Evolutionary conservation across 2,797 vertebrate genomes (phyloP), one percentile per base, ranked within the genome.

Genomic region (Lepilemur septentrionalis): DNA sequence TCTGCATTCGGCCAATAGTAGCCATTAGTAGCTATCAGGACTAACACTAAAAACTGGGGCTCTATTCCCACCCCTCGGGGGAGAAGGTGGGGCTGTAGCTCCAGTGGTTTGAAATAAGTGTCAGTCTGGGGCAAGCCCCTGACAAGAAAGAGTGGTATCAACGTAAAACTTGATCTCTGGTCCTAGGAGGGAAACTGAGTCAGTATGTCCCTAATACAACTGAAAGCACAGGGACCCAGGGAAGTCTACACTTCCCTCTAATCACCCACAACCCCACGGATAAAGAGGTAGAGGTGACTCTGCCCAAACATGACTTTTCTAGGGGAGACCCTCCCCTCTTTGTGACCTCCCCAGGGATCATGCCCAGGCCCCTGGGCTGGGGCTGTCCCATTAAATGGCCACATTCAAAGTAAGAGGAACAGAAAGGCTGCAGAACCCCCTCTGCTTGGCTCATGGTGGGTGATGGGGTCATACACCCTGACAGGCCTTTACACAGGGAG

Each of bases 401-500:
- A 83, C 65, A 63, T 63, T 90, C 41, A 65, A 95, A 52, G 50
- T 55, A 87, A 94, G 61, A 95, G 72, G 75, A 75, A 72, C 22
- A 93, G 72, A 61, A 94, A 95, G 55, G 23, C 67, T 85, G 8
- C 72, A 48, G 95, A 79, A 85, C 94, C 88, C 96, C 97, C 97
- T 98, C 97, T 80, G 95, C 92, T 98, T 94, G 85, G 98, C 97
- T 97, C 97, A 70, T 72, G 97, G 96, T 87, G 91, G 97, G 97
- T 85, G 97, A 96, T 32, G 52, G 97, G 98, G 98, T 98, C 98
- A 98, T 98, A 97, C 61, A 95, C 81, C 81, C 97, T 99, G 98
- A 98, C 98, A 98, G 97, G 97, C 85, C 97, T 98, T 98, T 98
- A 98, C 96, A 96, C 95, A 98, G 69, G 97, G 96, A 98, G 98